A percentile compares a stretch with the other conserved stretches of the same genome.
Conservation (phyloP, 1,140 invertebrate genomes). For the Musca vetustissima region DNA sequence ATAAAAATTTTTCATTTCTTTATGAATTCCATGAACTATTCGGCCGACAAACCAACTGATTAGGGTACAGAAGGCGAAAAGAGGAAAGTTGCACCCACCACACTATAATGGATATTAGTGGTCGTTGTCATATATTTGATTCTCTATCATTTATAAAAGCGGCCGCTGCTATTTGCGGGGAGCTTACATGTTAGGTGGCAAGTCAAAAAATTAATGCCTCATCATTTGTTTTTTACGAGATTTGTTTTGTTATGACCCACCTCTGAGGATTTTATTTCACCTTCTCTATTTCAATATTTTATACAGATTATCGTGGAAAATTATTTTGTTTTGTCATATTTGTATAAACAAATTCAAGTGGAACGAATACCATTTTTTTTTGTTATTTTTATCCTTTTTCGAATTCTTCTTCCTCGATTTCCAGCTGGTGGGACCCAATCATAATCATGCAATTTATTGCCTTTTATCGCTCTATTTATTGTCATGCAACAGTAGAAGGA, state of each 20-base stretch:
- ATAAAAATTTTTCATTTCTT: conserved; percentile 17
- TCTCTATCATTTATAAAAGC: conserved; percentile 8
- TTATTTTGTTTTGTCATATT: conserved; percentile 12
- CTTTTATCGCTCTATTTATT: conserved; percentile 19
- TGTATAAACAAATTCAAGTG: too few species aligned
- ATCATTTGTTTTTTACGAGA: background rate
- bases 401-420: background rate
- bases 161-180: too few species aligned
- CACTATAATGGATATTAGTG: background rate
- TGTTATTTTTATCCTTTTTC: background rate
- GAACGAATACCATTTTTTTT: too few species aligned
- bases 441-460: conserved; percentile 24
- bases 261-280: background rate
- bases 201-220: conserved; percentile 15
- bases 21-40: too few species aligned
- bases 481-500: conserved; percentile 15
- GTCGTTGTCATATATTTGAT: conserved; percentile 10
- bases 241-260: too few species aligned
- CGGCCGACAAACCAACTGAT: too few species aligned
- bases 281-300: background rate
- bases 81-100: too few species aligned
- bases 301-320: background rate
- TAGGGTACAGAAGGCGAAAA: too few species aligned
- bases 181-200: background rate
- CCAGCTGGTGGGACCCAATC: background rate